Base-by-base conservation (phyloP, 1,140 invertebrate species). In the Bombus pascuorum region DNA sequence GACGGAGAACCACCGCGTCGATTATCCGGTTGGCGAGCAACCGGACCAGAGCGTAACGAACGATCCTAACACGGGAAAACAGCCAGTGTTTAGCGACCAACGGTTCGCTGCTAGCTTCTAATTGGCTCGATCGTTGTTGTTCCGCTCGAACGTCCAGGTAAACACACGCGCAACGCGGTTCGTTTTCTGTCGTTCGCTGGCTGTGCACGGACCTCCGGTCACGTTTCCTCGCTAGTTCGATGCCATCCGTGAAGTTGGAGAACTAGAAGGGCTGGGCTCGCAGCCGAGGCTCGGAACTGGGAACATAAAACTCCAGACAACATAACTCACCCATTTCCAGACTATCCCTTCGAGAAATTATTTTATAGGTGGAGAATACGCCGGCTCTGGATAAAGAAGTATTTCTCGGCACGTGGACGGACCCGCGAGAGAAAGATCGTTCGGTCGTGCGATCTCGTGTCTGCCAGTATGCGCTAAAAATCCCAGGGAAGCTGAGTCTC, bases 281-380 rank as follows among this genome's bases (percentile, higher is more conserved):
- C 15, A 15, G n/a, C 62, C 34, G 75, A 34, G 39, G 12, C 59
- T 12, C 34, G 42, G 57, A 34, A 47, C n/a, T 59, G 75, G 71
- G 82, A 84, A 87, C 85, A 84, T 89, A 90, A 91, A 91, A 91
- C 86, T 91, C 81, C 77, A 79, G 87, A 85, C 88, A 85, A 90
- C 91, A 90, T 91, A 91, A 91, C 89, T 91, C 90, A 91, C 80
- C 87, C 89, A 90, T 91, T 91, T 91, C 89, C 79, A 85, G 89
- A 88, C 88, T 86, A 91, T 89, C 87, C 91, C 91, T 91, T 87
- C 91, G 90, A 91, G 91, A 91, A 91, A 91, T 91, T 91, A 91
- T 91, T 91, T 90, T 81, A 83, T 81, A 89, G 87, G 83, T 83
- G 84, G 85, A 70, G 71, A 65, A 65, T 28, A 37, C 44, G 47